Conservation (phyloP, 1,140 invertebrate genomes). For the Drosophila nigromelanica region DNA sequence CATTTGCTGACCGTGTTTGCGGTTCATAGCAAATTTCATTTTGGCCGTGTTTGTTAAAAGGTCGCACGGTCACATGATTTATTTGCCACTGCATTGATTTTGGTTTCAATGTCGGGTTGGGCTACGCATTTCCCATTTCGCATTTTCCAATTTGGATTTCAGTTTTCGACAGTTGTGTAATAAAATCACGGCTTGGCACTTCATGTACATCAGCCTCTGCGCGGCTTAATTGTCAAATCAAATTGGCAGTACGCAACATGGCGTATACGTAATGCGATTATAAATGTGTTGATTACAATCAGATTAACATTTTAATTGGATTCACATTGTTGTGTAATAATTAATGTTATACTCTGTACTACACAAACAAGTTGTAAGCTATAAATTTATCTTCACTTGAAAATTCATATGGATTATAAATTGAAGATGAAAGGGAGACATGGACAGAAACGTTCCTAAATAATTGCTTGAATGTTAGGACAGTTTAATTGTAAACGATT, state of each 20-base stretch:
- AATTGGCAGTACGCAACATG: constrained; percentile 48
- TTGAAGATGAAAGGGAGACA: not conserved
- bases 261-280: constrained; percentile 74
- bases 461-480: too few species aligned
- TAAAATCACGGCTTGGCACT: constrained; percentile 61
- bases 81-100: constrained; percentile 74
- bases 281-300: constrained; percentile 71
- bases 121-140: constrained; percentile 19
- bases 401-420: not conserved
- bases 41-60: constrained; percentile 63
- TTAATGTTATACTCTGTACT: not conserved
- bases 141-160: constrained; percentile 4
- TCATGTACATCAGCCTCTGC: not conserved
- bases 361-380: not conserved
- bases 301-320: constrained; percentile 68
- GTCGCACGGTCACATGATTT: constrained; percentile 64
- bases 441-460: not conserved
- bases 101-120: constrained; percentile 41
- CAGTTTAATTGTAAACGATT: too few species aligned
- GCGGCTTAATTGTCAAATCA: constrained; percentile 62
- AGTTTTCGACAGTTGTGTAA: constrained; percentile 34
- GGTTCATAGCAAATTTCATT: constrained; percentile 64
- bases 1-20: constrained; percentile 46
- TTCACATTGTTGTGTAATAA: constrained; percentile 46
- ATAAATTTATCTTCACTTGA: constrained; percentile 1